Base-by-base conservation (phyloP, 2,888 invertebrate species). In the Nephrotoma guestfalica region DNA sequence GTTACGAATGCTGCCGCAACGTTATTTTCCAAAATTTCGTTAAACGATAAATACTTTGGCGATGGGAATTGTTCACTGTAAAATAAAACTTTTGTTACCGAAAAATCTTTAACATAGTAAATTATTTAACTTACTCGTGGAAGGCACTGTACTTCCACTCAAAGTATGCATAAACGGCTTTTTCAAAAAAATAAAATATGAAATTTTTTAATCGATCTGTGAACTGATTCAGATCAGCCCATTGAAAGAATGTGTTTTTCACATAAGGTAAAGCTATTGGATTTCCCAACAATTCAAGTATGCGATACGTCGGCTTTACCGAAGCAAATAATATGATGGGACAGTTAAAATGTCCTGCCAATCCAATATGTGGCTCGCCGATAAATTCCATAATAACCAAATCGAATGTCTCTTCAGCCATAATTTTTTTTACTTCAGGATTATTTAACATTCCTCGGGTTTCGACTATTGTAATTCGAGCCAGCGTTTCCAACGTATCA, bases 1-100 rank as follows among this genome's bases (percentile, higher is more conserved):
- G 91, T 91, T 0, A 91, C 86, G 0, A 92, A 88, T 13, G 91
- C 89, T 42, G 90, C 86, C 0, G 91, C 90, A 0, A 90, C 88
- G 87, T 90, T 30, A 71, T 71, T 90, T 6, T 84, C 13, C n/a
- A 84, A 41, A 2, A 42, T 15, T 15, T 84, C 84, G 3, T 84
- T 3, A 6, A 13, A 13, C 9, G 83, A 40, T 41, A n/a, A 15
- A 84, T 84, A 84, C n/a, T 84, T 84, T 41, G 41, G 1, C 5
- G 41, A n/a, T 30, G 84, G 84, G n/a, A 84, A 84, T 1, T 15
- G 41, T 41, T 84, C 15, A 41, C 84, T 84, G 84, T 4, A 30
- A 30, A 2, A 18, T 7, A 18, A 71, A 18, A 5, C 1, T 6
- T 7, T n/a, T 4, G 47, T 51, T n/a, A 30, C 30, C 2, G 30